Percentiles rank a stretch among this genome's conserved stretches.
Evolutionary conservation across 2,888 invertebrate genomes (phyloP).

Genomic region (Tipula confusa): DNA sequence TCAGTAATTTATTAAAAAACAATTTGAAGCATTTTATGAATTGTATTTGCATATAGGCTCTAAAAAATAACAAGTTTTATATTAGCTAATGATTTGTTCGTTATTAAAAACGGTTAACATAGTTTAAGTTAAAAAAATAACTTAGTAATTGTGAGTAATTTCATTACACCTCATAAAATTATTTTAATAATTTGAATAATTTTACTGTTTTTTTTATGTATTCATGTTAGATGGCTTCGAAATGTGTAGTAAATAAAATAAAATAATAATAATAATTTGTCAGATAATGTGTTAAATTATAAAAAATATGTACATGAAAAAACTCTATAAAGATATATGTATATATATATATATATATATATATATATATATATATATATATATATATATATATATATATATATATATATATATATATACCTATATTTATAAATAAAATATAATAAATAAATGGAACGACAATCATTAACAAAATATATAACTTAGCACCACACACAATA

Average conservation of each 20-base stretch:
- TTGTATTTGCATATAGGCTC: no score
- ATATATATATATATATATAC: constrained; percentile 33
- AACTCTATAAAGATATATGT: constrained; percentile 30
- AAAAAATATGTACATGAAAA: background rate
- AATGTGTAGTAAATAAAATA: background rate
- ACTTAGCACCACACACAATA: constrained; percentile 30
- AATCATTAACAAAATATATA: constrained; percentile 31
- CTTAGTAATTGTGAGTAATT: no score
- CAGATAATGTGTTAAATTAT: background rate
- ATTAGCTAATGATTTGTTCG: no score
- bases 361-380: constrained; percentile 33
- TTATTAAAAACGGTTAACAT: no score
- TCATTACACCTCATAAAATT: no score
- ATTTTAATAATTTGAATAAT: no score
- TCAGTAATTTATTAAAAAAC: no score
- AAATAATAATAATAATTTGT: background rate
- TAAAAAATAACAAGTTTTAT: no score
- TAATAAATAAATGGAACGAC: constrained; percentile 32
- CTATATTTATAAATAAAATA: constrained; percentile 27
- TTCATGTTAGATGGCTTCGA: no score
- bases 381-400: constrained; percentile 33
- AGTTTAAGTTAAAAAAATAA: no score
- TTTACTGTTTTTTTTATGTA: no score
- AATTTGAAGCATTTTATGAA: no score
- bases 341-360: constrained; percentile 34